A percentile compares a stretch with the other conserved stretches of the same genome.
Conservation (phyloP, 2,113 vertebrate genomes). For the Gila orcuttii region DNA sequence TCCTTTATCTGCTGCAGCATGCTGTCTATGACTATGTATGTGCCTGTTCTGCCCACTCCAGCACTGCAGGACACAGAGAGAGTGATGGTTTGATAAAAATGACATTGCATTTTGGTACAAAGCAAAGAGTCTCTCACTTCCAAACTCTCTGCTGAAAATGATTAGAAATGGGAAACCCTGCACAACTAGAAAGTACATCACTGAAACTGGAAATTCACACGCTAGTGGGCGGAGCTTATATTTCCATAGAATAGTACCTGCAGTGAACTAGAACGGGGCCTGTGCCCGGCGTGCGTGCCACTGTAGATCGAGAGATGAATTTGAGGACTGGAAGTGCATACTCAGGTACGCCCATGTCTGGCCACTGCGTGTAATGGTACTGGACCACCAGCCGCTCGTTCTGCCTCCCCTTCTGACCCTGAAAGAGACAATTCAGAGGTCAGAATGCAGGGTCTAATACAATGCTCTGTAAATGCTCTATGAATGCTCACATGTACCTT, state of each 20-base stretch:
- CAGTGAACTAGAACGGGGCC: conserved; percentile 96
- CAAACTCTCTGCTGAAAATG: not conserved
- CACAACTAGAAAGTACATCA: not conserved
- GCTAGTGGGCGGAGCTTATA: not conserved
- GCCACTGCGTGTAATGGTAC: conserved; percentile 99
- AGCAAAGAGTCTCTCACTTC: not conserved
- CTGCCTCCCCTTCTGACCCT: conserved; percentile 92
- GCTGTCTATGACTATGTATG: conserved; percentile 99
- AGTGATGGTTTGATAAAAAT: conserved; percentile 36
- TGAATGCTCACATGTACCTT: conserved; percentile 77
- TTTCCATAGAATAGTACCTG: conserved; percentile 79
- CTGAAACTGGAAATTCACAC: not conserved
- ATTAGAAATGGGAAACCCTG: not conserved
- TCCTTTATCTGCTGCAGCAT: conserved; percentile 99
- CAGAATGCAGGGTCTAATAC: not conserved
- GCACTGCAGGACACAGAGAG: conserved; percentile 76
- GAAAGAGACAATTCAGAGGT: conserved; percentile 11
- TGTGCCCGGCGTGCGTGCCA: conserved; percentile 81
- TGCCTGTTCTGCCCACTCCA: conserved; percentile 96
- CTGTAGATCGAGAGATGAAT: conserved; percentile 92
- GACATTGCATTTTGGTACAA: conserved; percentile 35
- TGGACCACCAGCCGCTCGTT: conserved; percentile 90
- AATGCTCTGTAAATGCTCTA: not conserved
- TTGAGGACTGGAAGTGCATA: conserved; percentile 96
- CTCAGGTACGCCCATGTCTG: conserved; percentile 98